Conservation (phyloP, 2,888 invertebrate species). For the Mactromeris polynyma region DNA sequence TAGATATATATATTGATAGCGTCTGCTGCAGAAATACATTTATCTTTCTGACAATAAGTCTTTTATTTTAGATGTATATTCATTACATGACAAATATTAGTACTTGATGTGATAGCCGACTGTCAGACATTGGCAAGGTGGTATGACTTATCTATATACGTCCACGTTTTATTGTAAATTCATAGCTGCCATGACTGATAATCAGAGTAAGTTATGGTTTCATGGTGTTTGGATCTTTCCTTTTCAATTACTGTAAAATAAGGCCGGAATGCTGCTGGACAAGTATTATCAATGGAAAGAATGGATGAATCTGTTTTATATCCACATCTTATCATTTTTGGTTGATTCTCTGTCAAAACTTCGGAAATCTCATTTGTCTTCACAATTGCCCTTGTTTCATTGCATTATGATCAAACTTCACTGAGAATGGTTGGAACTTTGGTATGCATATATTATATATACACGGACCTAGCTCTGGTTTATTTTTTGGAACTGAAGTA, state of each 20-base stretch:
- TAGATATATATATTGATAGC: neutral
- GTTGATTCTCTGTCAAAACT: neutral
- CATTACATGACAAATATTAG: slow-evolving; percentile 21
- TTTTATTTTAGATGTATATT: slow-evolving; percentile 25
- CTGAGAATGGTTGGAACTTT: neutral
- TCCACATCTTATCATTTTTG: slow-evolving; percentile 27
- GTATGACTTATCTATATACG: slow-evolving; percentile 36
- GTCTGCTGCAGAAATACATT: slow-evolving; percentile 15
- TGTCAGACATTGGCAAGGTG: slow-evolving; percentile 30
- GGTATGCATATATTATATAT: too few species aligned
- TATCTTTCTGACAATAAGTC: slow-evolving; percentile 28
- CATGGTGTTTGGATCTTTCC: slow-evolving; percentile 19
- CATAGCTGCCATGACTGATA: slow-evolving; percentile 35
- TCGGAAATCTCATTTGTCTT: slow-evolving; percentile 39
- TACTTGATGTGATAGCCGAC: slow-evolving; percentile 18
- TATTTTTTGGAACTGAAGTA: too few species aligned
- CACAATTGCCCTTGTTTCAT: neutral
- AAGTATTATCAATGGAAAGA: slow-evolving; percentile 12
- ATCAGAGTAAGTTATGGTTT: slow-evolving; percentile 33
- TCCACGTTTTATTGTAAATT: slow-evolving; percentile 21
- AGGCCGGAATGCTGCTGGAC: slow-evolving; percentile 22
- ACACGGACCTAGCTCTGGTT: too few species aligned
- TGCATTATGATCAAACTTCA: neutral
- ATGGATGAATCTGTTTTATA: slow-evolving; percentile 21
- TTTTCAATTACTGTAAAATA: slow-evolving; percentile 22